Base-by-base conservation (phyloP, 2,888 invertebrate species). In the Operophtera brumata region DNA sequence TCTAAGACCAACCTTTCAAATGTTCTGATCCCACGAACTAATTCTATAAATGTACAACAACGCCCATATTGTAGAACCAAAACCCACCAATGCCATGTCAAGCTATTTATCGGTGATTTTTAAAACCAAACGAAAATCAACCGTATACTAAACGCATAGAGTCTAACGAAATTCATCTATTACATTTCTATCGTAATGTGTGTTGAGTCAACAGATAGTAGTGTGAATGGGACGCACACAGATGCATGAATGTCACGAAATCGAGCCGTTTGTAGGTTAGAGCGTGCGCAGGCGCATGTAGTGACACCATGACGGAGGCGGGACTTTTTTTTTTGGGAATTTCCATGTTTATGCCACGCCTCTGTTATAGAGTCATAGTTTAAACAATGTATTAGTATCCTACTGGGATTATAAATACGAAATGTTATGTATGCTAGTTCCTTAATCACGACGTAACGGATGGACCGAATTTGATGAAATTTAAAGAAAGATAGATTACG, bases 221-320 rank as follows among this genome's bases (percentile, higher is more conserved):
- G 73, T 77, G 78, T 77, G 79, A 47, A 47, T 52, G 77, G 77
- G 70, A 70, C 81, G 75, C 82, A 78, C 80, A 77, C 67, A 70
- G 63, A 61, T 70, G 54, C 66, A 62, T 72, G 77, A 83, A 81
- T 88, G 88, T 88, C 89, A 88, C 88, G 86, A 89, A 88, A 88
- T 86, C 82, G 73, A 84, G 78, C 80, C 75, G 86, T 86, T 88
- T 87, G 83, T 89, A 89, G 89, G 89, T 87, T 89, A 86, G 80
- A 82, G 66, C 70, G 74, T 79, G 86, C 84, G 86, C 84, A 75
- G 72, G 84, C 84, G 85, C 81, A 67, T 60, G 57, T 72, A 50
- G 57, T 64, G 77, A 76, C 73, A 60, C 86, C 75, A 81, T 73
- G 71, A 53, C 59, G 41, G 52, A 34, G 47, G 45, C 12, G 52